Base-by-base conservation (phyloP, 2,888 invertebrate species). In the Lapara coniferarum region DNA sequence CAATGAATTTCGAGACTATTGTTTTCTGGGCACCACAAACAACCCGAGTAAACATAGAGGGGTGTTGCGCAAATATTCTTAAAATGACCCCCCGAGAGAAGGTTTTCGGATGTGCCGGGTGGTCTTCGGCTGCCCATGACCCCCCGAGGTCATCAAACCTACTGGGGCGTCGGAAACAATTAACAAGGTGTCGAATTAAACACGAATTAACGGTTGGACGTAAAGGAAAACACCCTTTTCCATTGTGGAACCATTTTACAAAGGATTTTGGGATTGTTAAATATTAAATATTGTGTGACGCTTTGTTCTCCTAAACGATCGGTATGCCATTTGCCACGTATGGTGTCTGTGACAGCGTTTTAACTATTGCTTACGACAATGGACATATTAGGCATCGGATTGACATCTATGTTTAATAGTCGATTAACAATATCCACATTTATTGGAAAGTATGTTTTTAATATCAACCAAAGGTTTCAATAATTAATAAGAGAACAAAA, bases 161-260 rank as follows among this genome's bases (percentile, higher is more conserved):
- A 89, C 90, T 84, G 85, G 88, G 89, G 91, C 87, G 90, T 89
- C 86, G 89, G 86, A 93, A 93, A 93, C 93, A 93, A 93, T 93
- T 93, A 93, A 93, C 93, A 90, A 93, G 93, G 93, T 93, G 93
- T 93, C 93, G 93, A 93, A 93, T 93, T 93, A 93, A 91, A 93
- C 91, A 89, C 91, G 90, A 92, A 92, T 93, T 93, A 93, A 90
- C 92, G 92, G 86, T 89, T 84, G 82, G 85, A 88, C 89, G 91
- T 92, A 92, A 89, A 91, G 91, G 91, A 91, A 90, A 90, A 89
- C 84, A 90, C 92, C 93, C 92, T 92, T 93, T 91, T 89, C 91
- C 92, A 92, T 93, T 93, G 92, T 90, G 83, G 83, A 82, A 81
- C 80, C 87, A 85, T 85, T 89, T 89, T 88, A 89, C 90, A 89